Base-by-base conservation (phyloP, 2,113 vertebrate species). In the Phrynosoma blainvillii region DNA sequence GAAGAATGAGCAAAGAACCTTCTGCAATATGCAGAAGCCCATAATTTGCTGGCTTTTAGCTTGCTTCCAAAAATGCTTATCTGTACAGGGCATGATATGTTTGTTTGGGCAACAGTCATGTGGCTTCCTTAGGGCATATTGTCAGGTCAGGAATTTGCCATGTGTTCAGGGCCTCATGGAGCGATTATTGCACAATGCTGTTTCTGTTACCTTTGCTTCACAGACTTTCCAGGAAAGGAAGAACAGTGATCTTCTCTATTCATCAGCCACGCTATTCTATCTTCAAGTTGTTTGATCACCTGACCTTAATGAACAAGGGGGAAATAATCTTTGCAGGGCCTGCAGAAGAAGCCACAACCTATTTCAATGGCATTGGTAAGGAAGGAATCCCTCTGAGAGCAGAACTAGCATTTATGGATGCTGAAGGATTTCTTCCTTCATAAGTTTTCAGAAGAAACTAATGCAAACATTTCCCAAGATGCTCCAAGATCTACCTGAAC, bases 181-280 rank as follows among this genome's bases (percentile, higher is more conserved):
- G 21, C 32, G 54, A 23, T 25, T 32, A 9, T 54, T 42, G 36
- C 32, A 40, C 20, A 36, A 40, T 42, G 16, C 74, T 56, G 32
- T 70, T 25, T 4, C 13, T 36, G 14, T 56, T 66, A 71, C 66
- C 66, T 25, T 76, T 79, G 42, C 25, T 86, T 80, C 70, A 13
- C 92, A 97, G 97, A 70, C 89, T 98, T 81, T 97, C 97, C 87
- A 93, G 95, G 79, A 95, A 90, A 77, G 96, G 96, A 4, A 97
- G 95, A 91, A 97, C 97, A 5, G 96, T 98, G 25, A 97, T 98
- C 89, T 97, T 98, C 95, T 97, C 97, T 90, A 97, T 97, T 86
- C 97, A 97, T 91, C 97, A 97, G 90, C 97, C 97, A 2, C 96
- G 97, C 23, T 97, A 96, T 88, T 97, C 97, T 90, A 97, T 97